Evolutionary conservation across 2,113 vertebrate genomes (phyloP), one percentile per base, ranked within the genome.

Genomic region (Notarius quadriscutis): DNA sequence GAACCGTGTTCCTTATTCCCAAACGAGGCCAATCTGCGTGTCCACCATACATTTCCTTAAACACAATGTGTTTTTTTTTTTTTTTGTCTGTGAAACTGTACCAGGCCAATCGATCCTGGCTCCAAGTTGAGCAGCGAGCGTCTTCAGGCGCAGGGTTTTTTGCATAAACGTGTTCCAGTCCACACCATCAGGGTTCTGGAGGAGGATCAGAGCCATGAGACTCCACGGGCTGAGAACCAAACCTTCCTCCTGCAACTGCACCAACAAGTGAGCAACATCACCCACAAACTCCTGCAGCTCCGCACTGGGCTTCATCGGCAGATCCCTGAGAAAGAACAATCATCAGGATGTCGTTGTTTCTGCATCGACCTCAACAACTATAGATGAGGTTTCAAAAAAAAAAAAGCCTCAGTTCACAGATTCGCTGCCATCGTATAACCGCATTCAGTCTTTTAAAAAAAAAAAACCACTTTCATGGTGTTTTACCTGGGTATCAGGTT

Each of bases 401-500:
- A 20, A 41, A 41, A 41, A 41, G 41, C 15, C 20, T 25, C 60
- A 8, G 62, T 63, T 25, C 2, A 1, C 9, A 0, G 6, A n/a
- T 4, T 65, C 9, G 11, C 22, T 22, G 2, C 62, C 0, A 9
- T n/a, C 3, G 5, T 30, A 6, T 14, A 27, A 15, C n/a, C 12
- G 1, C 27, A 6, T 15, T 67, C 2, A 27, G 10, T 30, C 30
- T 27, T 4, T 41, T 41, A 34, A 41, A 7, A 4, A 41, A 34
- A 41, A 7, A 4, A 41, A 34, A 41, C 2, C 25, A 25, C 14
- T 30, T 27, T 30, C 6, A 4, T 17, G 15, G 25, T n/a, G 25
- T n/a, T 3, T 85, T 93, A 99, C 98, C 97, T 97, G 84, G 98
- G 97, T 87, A 95, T 92, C 91, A 99, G 93, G 91, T 97, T 98